Evolutionary conservation across 37 sponge, comb jelly and placozoan genomes (phyloP), one percentile per base, ranked within the genome.

Genomic region (Bolinopsis microptera): DNA sequence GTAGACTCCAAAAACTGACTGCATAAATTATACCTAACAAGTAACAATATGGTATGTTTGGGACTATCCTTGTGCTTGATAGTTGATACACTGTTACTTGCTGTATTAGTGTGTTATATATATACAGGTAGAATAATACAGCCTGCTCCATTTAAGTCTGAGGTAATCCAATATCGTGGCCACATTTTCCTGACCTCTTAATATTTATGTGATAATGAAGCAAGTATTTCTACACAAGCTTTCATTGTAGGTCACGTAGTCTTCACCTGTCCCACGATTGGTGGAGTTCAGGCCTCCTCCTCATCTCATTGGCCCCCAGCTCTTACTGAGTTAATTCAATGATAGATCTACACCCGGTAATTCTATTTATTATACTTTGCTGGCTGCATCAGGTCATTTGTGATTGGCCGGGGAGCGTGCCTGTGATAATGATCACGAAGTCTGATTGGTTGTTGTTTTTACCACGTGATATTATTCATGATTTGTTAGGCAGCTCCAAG

Each of bases 371-470:
- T 18, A 48, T 48, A 48, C 61, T 48, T 48, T 48, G 61, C 61
- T 48, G 9, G 13, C 61, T 13, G 61, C 5, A 48, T 18, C 5
- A 13, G 9, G 61, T 5, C 13, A 48, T 18, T 5, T 48, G 61
- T n/a, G 61, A 48, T 48, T 48, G 61, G 61, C 13, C 13, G 5
- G 61, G 61, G 5, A 48, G 5, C 61, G 13, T 48, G 61, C 80
- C 28, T 32, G 80, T 77, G 80, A 35, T 18, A 34, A 32, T 1
- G 21, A 32, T 32, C 1, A 31, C 1, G 37, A 9, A 8, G 9
- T 77, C 21, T 32, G 33, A 77, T 77, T 77, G 80, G 80, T 32
- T 77, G 80, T 28, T 35, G 35, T 36, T 36, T 34, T 77, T 34
- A 18, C 37, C 27, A 35, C 80, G 35, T 48, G 61, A 18, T 48